Evolutionary conservation across 2,888 invertebrate genomes (phyloP), one percentile per base, ranked within the genome.

Genomic region (Drepana falcataria): DNA sequence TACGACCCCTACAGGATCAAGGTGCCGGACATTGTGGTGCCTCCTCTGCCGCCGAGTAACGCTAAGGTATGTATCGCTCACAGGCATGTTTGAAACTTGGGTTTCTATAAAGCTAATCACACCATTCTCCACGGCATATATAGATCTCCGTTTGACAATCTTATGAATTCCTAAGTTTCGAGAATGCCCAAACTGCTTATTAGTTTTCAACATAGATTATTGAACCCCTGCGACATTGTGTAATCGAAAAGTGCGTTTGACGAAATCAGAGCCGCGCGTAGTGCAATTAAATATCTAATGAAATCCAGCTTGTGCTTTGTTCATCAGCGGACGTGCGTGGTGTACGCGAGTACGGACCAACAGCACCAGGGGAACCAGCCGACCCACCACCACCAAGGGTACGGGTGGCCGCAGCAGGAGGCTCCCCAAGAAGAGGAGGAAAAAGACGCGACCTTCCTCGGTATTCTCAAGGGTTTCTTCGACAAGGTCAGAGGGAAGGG

Each of bases 231-330:
- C 71, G 75, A 79, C 76, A 71, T 70, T 67, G 54, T 55, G 73
- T 76, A 66, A 71, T 61, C 51, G 40, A 40, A 62, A 75, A 85
- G 89, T 90, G 90, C 90, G 90, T 90, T 90, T 78, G 88, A 89
- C 88, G 88, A 88, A 87, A 87, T 84, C 81, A 83, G 83, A 83
- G 83, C 81, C 84, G 77, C 69, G 64, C 75, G 75, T 56, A 77
- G 76, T 77, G 76, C 58, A 64, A 75, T 75, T 70, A 83, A 81
- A 76, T 82, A 81, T 83, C 85, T 85, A 86, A 86, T 88, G 86
- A 87, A 87, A 84, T 76, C 86, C 84, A 89, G 89, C 83, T 81
- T 89, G 83, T 88, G 75, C 85, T 88, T 90, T 89, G 71, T 87
- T 84, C 85, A 87, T 85, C 88, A 89, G 90, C 77, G 81, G 83